These are phyloP conservation scores for Eupithecia subumbrata DNA, from an alignment of 2,888 invertebrate species.

Conservation along the genomic window DNA sequence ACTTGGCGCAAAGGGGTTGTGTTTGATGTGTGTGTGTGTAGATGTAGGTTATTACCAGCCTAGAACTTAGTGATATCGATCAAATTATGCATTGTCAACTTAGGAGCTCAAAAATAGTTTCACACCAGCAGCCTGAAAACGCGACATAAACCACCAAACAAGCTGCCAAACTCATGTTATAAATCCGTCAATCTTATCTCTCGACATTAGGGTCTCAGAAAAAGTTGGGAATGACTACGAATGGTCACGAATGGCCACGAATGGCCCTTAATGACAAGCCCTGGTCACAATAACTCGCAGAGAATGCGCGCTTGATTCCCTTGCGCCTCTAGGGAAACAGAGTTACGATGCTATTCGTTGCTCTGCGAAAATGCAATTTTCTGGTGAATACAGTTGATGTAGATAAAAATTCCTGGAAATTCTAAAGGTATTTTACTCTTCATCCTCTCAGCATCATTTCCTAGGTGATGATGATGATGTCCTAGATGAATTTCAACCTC, in stretches of 20 bases:
- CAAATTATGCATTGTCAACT: not conserved
- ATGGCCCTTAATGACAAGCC: conserved; percentile 73
- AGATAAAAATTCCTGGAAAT: not conserved
- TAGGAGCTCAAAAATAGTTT: not conserved
- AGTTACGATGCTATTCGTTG: conserved; percentile 38
- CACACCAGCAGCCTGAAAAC: not conserved
- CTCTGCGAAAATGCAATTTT: conserved; percentile 24
- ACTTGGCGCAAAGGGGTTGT: not conserved
- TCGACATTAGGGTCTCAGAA: conserved; percentile 22
- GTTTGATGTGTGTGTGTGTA: not conserved
- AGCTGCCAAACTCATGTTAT: conserved; percentile 25
- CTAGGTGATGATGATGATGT: not conserved
- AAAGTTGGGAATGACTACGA: conserved; percentile 13
- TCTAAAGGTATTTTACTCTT: not conserved
- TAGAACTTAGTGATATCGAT: not conserved
- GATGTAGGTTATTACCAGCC: not conserved
- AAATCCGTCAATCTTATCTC: conserved; percentile 46
- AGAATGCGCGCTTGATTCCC: conserved; percentile 67
- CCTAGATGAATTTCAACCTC: too few relatives aligned
- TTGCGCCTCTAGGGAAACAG: conserved; percentile 58
- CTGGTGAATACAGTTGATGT: not conserved
- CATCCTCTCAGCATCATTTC: not conserved
- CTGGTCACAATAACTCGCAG: conserved; percentile 65
- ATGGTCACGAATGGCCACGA: conserved; percentile 52
- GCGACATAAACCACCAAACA: conserved; percentile 7